Evolutionary conservation across 2,113 vertebrate genomes (phyloP).

Genomic region (Trochalopteron elliotii): DNA sequence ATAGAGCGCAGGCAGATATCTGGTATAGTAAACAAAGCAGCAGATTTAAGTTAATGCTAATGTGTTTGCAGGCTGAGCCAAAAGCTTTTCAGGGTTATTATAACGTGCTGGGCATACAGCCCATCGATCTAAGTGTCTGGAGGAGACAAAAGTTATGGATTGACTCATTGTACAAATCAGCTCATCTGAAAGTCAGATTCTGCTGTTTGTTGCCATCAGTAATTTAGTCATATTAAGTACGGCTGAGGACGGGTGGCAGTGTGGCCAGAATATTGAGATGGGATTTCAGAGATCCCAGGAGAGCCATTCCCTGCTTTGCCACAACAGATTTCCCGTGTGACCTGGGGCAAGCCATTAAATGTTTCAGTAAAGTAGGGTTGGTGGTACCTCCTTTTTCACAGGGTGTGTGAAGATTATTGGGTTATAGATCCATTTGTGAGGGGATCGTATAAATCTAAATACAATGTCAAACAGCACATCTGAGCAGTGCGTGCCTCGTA

Average conservation of each 20-base stretch:
- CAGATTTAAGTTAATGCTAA: constrained; percentile 73
- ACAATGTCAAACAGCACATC: fast-evolving
- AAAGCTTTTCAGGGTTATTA: constrained; percentile 72
- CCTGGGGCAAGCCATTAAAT: not conserved
- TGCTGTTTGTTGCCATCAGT: constrained; percentile 25
- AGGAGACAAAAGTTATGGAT: constrained; percentile 69
- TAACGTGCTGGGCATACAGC: constrained; percentile 63
- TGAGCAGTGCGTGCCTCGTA: fast-evolving
- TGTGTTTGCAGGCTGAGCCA: constrained; percentile 67
- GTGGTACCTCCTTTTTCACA: not conserved
- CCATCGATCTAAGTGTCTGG: constrained; percentile 67
- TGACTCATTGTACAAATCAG: constrained; percentile 49
- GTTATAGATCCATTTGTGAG: not conserved
- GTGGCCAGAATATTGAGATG: not conserved
- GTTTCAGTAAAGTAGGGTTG: fast-evolving
- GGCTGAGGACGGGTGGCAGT: not conserved
- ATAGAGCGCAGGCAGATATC: constrained; percentile 47
- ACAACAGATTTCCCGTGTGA: not conserved
- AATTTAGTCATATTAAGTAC: constrained; percentile 31
- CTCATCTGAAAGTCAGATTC: constrained; percentile 56
- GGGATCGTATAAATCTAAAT: not conserved
- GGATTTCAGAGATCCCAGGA: not conserved
- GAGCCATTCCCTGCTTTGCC: not conserved
- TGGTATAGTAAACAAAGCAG: constrained; percentile 68
- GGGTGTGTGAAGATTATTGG: not conserved